Percentiles rank a stretch among this genome's conserved stretches.
Evolutionary conservation across 2,888 invertebrate genomes (phyloP).

Genomic region (Thymelicus lineola): DNA sequence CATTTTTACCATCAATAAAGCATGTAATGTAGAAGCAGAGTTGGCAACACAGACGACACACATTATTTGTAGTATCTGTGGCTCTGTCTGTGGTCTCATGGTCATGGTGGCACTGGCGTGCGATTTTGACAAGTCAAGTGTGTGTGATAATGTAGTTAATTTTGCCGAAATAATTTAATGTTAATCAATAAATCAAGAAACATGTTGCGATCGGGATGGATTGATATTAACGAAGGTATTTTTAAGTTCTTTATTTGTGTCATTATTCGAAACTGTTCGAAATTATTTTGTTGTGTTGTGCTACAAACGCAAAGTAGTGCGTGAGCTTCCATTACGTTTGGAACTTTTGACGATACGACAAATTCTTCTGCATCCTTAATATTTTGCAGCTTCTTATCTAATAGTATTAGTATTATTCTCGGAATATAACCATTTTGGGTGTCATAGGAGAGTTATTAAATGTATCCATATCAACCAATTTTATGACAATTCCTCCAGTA

Average conservation of each 20-base stretch:
- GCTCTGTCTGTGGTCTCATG: no score
- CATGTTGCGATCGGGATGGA: slow-evolving; percentile 12
- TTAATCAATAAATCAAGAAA: slow-evolving; percentile 8
- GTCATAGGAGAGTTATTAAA: no score
- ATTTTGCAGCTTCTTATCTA: no score
- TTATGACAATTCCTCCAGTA: no score
- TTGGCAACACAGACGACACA: no score
- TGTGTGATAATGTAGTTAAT: slow-evolving; percentile 14
- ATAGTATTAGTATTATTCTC: no score
- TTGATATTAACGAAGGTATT: slow-evolving; percentile 16
- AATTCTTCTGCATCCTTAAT: not conserved
- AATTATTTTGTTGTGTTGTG: not conserved
- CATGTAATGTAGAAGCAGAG: no score
- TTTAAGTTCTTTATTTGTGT: not conserved
- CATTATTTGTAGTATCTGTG: slow-evolving; percentile 1
- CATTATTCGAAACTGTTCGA: not conserved
- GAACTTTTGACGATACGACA: not conserved
- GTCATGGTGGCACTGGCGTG: no score
- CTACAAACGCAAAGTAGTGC: not conserved
- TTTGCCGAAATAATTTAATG: slow-evolving; percentile 1
- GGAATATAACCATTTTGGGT: no score
- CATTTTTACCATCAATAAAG: no score
- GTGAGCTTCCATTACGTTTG: slow-evolving; percentile 10
- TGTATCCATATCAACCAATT: no score
- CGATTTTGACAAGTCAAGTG: not conserved